Evolutionary conservation across 2,888 invertebrate genomes (phyloP), one percentile per base, ranked within the genome.

Genomic region (Cheilosia pagana): DNA sequence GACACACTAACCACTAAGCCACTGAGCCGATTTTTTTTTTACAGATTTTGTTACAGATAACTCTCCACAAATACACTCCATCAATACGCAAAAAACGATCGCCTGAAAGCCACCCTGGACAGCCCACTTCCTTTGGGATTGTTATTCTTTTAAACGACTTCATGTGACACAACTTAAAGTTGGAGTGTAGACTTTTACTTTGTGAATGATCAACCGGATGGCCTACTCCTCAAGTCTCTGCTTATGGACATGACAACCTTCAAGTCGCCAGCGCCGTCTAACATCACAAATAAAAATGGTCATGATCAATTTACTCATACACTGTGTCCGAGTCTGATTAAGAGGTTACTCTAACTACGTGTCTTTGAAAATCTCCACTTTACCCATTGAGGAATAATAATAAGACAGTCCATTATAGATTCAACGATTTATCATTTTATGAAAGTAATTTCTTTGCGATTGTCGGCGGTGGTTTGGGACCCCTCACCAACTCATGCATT

Each of bases 401-500:
- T 19, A 16, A 8, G 45, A 45, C 28, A 28, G 16, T 19, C 14
- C 16, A 16, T 43, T 10, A 45, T 1, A 7, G 8, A 43, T 43
- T 43, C 45, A 45, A 19, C 19, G 45, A 45, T 45, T 45, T 16
- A 45, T 45, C 45, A 19, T 45, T 45, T 35, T 45, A 45, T 45
- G 19, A 45, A 45, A 45, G 45, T 16, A 45, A 45, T 45, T 16
- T 16, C 19, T 45, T 19, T 45, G 8, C 45, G 19, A 16, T 45
- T 16, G 45, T 16, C 19, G 45, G 45, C 19, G 45, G 45, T 45
- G 45, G 45, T 35, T 35, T 12, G 10, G 8, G 8, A 16, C 16
- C 7, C 45, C 19, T 45, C 16, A 19, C 19, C 16, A 52, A 12
- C 67, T 82, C 75, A 82, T 78, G 67, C 53, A 82, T 82, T 72